Percentiles rank a stretch among this genome's conserved stretches.
Evolutionary conservation across 2,113 vertebrate species (phyloP).

Genomic region (Pimephales promelas): DNA sequence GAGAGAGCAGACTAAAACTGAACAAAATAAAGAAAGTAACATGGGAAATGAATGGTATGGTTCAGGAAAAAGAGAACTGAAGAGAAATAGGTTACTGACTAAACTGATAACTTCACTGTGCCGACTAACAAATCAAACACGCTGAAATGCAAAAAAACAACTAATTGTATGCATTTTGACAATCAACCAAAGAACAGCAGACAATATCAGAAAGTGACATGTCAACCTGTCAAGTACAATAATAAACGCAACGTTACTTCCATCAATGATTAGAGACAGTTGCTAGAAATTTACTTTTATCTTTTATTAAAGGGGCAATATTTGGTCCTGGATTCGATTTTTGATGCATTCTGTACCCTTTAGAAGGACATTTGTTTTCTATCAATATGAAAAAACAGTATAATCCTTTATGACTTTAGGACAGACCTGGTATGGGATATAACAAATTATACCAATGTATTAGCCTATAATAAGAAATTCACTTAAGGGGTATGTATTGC

Average conservation of each 20-base stretch:
- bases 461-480: not conserved
- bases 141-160: not conserved
- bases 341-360: not conserved
- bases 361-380: not conserved
- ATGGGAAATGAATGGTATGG: not conserved
- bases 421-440: not conserved
- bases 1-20: constrained; percentile 52
- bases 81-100: not conserved
- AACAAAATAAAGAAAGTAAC: constrained; percentile 43
- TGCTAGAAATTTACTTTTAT: too few species aligned
- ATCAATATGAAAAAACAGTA: not conserved
- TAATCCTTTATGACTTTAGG: not conserved
- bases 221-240: not conserved
- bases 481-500: not conserved
- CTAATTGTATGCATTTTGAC: not conserved
- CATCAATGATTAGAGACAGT: not conserved
- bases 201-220: not conserved
- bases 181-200: not conserved
- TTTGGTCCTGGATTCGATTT: not conserved
- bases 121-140: not conserved
- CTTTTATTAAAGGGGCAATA: too few species aligned
- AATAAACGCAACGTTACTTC: not conserved
- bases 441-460: not conserved
- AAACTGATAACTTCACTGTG: not conserved
- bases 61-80: not conserved